phyloP scores from a whole-genome alignment of 2,797 vertebrate genomes.

The Myripristis murdjan region DNA sequence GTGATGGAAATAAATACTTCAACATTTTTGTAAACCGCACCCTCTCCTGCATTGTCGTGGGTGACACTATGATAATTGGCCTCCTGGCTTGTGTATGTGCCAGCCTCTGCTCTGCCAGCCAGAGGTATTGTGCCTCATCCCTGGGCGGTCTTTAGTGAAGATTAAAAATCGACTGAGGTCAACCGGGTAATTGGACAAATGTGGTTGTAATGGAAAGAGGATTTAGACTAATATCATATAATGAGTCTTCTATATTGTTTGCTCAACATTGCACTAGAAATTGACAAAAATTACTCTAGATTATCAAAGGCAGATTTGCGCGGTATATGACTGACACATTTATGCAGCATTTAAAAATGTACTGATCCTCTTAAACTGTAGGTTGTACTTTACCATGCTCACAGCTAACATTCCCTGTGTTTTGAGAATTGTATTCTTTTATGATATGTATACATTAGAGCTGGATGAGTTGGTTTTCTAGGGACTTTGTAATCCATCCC shows the following conservation, averaged over 20 bases:
- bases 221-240: constrained; percentile 53
- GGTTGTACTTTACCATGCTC: background rate
- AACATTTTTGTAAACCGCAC: constrained; percentile 7
- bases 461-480: background rate
- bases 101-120: constrained; percentile 29
- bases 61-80: constrained; percentile 54
- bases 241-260: constrained; percentile 29
- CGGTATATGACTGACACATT: constrained; percentile 11
- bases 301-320: constrained; percentile 39
- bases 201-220: constrained; percentile 48
- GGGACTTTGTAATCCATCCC: background rate
- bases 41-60: constrained; percentile 18
- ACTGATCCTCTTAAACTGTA: background rate
- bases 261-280: constrained; percentile 15
- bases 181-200: constrained; percentile 67
- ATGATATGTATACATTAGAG: no score
- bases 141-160: constrained; percentile 37
- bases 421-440: background rate
- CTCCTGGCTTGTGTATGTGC: constrained; percentile 35
- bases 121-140: constrained; percentile 44
- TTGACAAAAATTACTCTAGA: constrained; percentile 39
- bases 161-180: constrained; percentile 63
- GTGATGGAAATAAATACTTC: constrained; percentile 32
- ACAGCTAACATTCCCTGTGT: background rate
- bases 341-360: constrained; percentile 25